phyloP scores from a whole-genome alignment of 2,888 invertebrate species.

The Apeira syringaria region DNA sequence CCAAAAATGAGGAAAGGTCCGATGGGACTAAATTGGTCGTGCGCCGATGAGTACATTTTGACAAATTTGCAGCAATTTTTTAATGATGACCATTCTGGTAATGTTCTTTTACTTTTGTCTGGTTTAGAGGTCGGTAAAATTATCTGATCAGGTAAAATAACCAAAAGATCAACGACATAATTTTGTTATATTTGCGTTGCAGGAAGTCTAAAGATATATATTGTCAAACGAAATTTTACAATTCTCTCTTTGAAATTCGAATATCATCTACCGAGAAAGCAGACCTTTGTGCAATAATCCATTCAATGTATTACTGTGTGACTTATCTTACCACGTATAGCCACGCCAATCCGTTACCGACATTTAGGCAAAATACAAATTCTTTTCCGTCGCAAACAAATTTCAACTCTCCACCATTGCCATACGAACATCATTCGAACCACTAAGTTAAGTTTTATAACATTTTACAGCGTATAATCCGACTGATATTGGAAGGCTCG shows the following conservation, averaged over 20 bases:
- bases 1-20: too few species aligned
- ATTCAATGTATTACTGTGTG: constrained; percentile 77
- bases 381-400: constrained; percentile 46
- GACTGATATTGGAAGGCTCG: constrained; percentile 79
- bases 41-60: too few species aligned
- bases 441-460: constrained; percentile 52
- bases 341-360: constrained; percentile 78
- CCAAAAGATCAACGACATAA: too few species aligned
- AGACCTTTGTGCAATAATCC: constrained; percentile 66
- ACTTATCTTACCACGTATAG: constrained; percentile 74
- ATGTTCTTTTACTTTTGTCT: too few species aligned
- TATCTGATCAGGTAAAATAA: too few species aligned
- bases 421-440: constrained; percentile 43
- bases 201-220: too few species aligned
- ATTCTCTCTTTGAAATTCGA: constrained; percentile 4
- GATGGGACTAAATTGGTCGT: too few species aligned
- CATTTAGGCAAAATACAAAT: constrained; percentile 80
- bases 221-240: background rate
- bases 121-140: too few species aligned
- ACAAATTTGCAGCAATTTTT: too few species aligned
- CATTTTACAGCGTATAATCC: constrained; percentile 76
- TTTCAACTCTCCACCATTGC: constrained; percentile 43
- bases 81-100: too few species aligned
- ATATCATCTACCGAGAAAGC: constrained; percentile 36
- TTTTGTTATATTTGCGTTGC: too few species aligned